Conservation (phyloP, 1,140 invertebrate genomes). For the Thaumetopoea pityocampa region DNA sequence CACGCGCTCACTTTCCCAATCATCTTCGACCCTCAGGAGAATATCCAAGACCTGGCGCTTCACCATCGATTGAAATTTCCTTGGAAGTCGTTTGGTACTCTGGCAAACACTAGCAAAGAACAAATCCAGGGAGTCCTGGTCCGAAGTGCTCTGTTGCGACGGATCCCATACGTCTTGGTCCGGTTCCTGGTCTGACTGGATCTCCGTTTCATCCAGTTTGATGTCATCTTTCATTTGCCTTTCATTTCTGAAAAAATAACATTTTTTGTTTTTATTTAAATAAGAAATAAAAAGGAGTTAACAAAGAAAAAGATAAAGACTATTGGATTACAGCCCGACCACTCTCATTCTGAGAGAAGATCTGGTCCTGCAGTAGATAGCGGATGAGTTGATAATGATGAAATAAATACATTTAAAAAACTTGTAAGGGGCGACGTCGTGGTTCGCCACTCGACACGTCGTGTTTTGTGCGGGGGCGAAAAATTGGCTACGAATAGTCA, state of each 20-base stretch:
- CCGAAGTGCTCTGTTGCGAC: conserved; percentile 8
- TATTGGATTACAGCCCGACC: no score
- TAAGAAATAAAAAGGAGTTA: no score
- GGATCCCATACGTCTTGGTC: conserved; percentile 41
- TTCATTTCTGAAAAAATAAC: conserved; percentile 37
- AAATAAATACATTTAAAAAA: no score
- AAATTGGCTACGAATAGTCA: no score
- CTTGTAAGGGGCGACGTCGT: no score
- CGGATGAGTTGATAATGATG: no score
- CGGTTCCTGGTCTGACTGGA: conserved; percentile 34
- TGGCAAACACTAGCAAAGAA: conserved; percentile 68
- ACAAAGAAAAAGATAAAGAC: no score
- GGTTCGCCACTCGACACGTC: no score
- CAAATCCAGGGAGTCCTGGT: conserved; percentile 51
- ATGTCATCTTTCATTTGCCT: conserved; percentile 33
- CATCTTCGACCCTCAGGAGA: conserved; percentile 48
- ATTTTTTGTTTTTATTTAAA: no score
- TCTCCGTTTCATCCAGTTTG: conserved; percentile 46
- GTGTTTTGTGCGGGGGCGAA: no score
- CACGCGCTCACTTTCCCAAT: conserved; percentile 31
- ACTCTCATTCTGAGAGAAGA: no score
- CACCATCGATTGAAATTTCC: conserved; percentile 37
- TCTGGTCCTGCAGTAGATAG: no score
- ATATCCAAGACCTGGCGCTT: conserved; percentile 54
- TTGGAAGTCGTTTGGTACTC: conserved; percentile 50